Base-by-base conservation (phyloP, 2,888 invertebrate genomes). In the Aproaerema taeniolella region DNA sequence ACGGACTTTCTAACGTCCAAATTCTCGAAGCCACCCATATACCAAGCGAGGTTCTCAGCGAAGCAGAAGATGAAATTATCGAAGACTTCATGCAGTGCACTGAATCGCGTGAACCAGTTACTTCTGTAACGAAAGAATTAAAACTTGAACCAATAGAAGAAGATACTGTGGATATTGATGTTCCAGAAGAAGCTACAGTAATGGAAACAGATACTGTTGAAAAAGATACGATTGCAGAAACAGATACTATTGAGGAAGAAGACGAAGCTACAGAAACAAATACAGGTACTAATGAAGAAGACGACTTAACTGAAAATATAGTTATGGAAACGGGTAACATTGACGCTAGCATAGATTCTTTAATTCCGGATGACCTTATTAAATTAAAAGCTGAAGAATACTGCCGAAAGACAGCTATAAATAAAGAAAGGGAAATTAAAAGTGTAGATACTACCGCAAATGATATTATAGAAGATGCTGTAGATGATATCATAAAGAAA, bases 401-500 rank as follows among this genome's bases (percentile, higher is more conserved):
- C 12, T 1, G 29, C 20, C 11, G 11, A 2, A 13, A 34, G 5
- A 9, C 4, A 20, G 8, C 20, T 2, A 12, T n/a, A 16, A 11
- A 8, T 7, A 17, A 9, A 12, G 30, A 30, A 17, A 17, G 17
- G 2, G 6, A 32, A 15, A 31, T 7, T 13, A 28, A 12, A 28
- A 11, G 28, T 7, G 2, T 2, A n/a, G 24, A 20, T 24, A 15
- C 11, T 9, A 2, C 4, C 3, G 20, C 5, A 20, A 20, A 20
- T 20, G 20, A 20, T 20, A 8, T 6, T 8, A 20, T 3, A 9
- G 28, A 31, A 7, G 14, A 34, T 9, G 15, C 13, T 13, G 16
- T 24, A 45, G 55, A 57, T n/a, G 52, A 61, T 36, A 45, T 60
- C 42, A 50, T 46, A 43, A 42, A 43, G 38, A 34, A 33, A 14